Conservation (phyloP, 1,140 invertebrate genomes). For the Drosophila pachea region DNA sequence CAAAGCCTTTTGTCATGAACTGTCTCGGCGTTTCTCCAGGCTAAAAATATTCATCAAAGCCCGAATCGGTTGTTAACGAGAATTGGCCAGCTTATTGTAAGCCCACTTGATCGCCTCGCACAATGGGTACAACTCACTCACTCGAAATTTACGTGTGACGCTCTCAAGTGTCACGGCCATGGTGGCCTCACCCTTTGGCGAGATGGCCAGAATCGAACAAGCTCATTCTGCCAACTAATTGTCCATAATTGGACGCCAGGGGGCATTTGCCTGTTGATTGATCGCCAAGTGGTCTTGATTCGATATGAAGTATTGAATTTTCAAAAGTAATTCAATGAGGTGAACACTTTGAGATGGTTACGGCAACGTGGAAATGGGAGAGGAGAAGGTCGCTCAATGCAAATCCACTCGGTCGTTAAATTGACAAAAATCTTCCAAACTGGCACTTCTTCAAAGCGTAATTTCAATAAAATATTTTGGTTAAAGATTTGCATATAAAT, state of each 20-base stretch:
- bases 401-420: too few species aligned
- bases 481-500: too few species aligned
- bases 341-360: neutral
- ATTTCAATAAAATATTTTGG: too few species aligned
- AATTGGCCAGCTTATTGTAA: constrained; percentile 45
- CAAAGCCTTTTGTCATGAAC: constrained; percentile 26
- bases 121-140: constrained; percentile 48
- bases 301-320: constrained; percentile 52
- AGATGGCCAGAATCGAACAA: constrained; percentile 34
- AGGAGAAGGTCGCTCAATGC: neutral
- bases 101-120: constrained; percentile 38
- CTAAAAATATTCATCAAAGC: constrained; percentile 45
- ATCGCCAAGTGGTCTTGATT: constrained; percentile 52
- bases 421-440: too few species aligned
- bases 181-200: constrained; percentile 51
- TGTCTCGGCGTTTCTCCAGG: constrained; percentile 22
- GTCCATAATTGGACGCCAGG: constrained; percentile 59
- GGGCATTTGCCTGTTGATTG: constrained; percentile 56
- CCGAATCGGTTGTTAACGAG: constrained; percentile 53
- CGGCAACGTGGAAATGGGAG: constrained; percentile 3
- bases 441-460: too few species aligned
- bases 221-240: constrained; percentile 73
- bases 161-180: constrained; percentile 52
- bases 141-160: constrained; percentile 41
- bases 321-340: constrained; percentile 29